phyloP scores from a whole-genome alignment of 2,888 invertebrate species.

The Caenorhabditis sulstoni region DNA sequence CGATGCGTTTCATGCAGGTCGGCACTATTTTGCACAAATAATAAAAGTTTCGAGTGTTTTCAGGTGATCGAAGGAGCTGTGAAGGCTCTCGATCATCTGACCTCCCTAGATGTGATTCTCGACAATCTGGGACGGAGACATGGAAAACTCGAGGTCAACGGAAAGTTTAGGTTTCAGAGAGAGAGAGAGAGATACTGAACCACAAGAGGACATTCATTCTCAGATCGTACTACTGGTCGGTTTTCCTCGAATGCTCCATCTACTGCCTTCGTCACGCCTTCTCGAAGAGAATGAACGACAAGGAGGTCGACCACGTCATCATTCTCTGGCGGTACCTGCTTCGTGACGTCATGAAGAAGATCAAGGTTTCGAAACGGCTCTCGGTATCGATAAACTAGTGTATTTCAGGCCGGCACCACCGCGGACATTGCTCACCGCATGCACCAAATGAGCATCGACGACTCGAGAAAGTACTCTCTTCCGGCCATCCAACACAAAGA shows the following conservation, averaged over 20 bases:
- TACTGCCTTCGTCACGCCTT: slow-evolving; percentile 69
- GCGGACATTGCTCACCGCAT: slow-evolving; percentile 70
- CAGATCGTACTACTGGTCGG: slow-evolving; percentile 75
- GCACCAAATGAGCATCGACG: slow-evolving; percentile 66
- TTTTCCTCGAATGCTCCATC: slow-evolving; percentile 75
- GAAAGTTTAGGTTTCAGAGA: slow-evolving; percentile 70
- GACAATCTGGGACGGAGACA: slow-evolving; percentile 76
- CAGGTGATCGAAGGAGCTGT: slow-evolving; percentile 75
- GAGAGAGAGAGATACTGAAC: neutral
- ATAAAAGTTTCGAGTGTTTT: too few relatives aligned
- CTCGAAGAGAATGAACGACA: slow-evolving; percentile 59
- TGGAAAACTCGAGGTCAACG: slow-evolving; percentile 75
- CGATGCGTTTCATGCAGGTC: slow-evolving; percentile 76
- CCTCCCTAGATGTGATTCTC: slow-evolving; percentile 70
- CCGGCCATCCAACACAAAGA: slow-evolving; percentile 59
- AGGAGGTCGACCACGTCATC: slow-evolving; percentile 71
- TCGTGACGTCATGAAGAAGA: slow-evolving; percentile 73
- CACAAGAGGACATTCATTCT: neutral
- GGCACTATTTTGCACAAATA: too few relatives aligned
- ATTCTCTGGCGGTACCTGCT: slow-evolving; percentile 74
- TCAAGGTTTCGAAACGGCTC: slow-evolving; percentile 70
- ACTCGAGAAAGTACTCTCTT: slow-evolving; percentile 58
- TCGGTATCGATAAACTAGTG: too few relatives aligned
- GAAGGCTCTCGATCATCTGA: slow-evolving; percentile 67
- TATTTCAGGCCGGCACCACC: slow-evolving; percentile 69